Evolutionary conservation across 2,113 vertebrate genomes (phyloP).

Genomic region (Callionymus lyra): DNA sequence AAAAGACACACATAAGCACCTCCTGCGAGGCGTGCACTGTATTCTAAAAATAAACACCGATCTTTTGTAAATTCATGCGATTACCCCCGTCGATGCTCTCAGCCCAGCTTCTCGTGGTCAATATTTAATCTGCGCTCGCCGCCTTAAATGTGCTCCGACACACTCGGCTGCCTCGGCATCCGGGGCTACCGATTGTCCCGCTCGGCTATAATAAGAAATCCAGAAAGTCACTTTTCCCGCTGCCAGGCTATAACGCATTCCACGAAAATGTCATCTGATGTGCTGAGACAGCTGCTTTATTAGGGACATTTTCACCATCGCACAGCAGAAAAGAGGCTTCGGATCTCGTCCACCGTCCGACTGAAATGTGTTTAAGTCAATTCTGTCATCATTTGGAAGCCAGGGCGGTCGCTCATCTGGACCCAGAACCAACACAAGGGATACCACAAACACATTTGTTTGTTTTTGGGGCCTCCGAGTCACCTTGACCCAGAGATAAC

Average conservation of each 20-base stretch:
- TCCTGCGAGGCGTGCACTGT: conserved; percentile 14
- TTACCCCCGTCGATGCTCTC: conserved; percentile 21
- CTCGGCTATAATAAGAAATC: conserved; percentile 40
- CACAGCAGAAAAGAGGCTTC: too few species aligned
- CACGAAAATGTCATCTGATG: conserved; percentile 51
- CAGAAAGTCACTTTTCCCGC: conserved; percentile 33
- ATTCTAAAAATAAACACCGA: conserved; percentile 48
- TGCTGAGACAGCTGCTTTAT: conserved; percentile 46
- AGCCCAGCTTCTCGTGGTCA: conserved; percentile 41
- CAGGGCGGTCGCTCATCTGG: too few species aligned
- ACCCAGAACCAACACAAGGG: too few species aligned
- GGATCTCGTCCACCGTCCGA: too few species aligned
- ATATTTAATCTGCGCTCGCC: conserved; percentile 50
- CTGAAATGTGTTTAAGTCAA: too few species aligned
- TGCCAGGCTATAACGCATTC: conserved; percentile 21
- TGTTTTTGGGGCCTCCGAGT: too few species aligned
- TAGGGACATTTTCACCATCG: conserved; percentile 4
- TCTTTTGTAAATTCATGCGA: conserved; percentile 32
- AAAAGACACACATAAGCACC: background rate
- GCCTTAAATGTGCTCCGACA: conserved; percentile 13
- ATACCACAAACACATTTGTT: too few species aligned
- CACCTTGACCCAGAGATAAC: too few species aligned
- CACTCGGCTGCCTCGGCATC: conserved; percentile 3
- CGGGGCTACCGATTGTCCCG: conserved; percentile 13
- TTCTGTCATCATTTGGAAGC: too few species aligned